Evolutionary conservation across 1,140 invertebrate species (phyloP).

Genomic region (Antheraea mylitta): DNA sequence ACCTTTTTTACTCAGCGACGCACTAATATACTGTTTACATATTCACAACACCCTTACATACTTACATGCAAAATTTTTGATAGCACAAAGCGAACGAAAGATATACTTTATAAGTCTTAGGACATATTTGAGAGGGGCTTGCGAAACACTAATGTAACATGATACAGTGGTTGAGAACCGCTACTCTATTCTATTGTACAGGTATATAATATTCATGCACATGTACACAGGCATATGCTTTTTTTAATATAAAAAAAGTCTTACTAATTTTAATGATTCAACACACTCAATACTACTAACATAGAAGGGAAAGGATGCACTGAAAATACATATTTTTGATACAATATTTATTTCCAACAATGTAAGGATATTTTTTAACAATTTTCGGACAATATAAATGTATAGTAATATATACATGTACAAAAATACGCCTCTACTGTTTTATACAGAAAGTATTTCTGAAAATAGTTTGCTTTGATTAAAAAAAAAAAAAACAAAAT

Average conservation of each 20-base stretch:
- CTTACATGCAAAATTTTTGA: no score
- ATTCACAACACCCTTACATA: no score
- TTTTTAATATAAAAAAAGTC: background rate
- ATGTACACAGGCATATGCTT: background rate
- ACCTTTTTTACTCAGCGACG: no score
- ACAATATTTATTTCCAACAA: conserved; percentile 36
- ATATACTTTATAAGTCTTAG: no score
- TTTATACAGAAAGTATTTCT: background rate
- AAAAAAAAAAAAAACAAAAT: background rate
- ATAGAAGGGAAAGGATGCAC: conserved; percentile 28
- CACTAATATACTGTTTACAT: no score
- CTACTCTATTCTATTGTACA: background rate
- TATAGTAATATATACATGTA: background rate
- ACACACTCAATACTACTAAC: background rate
- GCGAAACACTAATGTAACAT: no score
- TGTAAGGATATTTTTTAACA: conserved; percentile 7
- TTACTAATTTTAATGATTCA: background rate
- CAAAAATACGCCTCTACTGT: background rate
- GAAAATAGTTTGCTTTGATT: background rate
- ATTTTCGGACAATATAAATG: background rate
- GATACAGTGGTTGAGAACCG: no score
- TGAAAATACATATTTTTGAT: conserved; percentile 42
- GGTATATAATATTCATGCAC: background rate
- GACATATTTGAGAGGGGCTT: no score
- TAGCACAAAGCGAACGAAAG: no score